phyloP scores from a whole-genome alignment of 2,888 invertebrate species.

The Chorisops tibialis region DNA sequence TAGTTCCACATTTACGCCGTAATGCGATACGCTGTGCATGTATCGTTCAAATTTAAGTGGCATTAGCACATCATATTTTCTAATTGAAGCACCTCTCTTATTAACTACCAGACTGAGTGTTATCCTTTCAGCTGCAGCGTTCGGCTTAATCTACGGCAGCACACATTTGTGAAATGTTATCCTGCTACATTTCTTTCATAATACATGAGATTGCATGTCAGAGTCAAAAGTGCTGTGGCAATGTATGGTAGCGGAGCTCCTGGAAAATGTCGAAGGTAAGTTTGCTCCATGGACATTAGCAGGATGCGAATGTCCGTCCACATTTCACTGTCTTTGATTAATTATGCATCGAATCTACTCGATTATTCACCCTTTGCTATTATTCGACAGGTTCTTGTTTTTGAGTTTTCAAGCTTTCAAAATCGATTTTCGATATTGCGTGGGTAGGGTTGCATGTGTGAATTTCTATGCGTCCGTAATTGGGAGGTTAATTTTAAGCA shows the following conservation, averaged over 20 bases:
- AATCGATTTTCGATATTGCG: too few relatives aligned
- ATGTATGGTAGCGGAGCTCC: background rate
- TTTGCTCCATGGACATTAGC: background rate
- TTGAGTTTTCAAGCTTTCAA: too few relatives aligned
- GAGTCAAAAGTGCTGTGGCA: conserved; percentile 5
- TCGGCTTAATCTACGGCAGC: too few relatives aligned
- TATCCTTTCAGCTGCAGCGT: too few relatives aligned
- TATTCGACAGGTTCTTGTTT: too few relatives aligned
- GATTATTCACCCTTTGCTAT: conserved; percentile 25
- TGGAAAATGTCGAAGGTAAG: too few relatives aligned
- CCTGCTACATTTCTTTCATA: conserved; percentile 5
- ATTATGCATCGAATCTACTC: conserved; percentile 16
- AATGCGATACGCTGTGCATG: too few relatives aligned
- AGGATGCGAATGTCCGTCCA: conserved; percentile 10
- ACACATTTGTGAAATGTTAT: background rate
- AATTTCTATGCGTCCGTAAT: conserved; percentile 18
- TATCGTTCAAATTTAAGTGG: too few relatives aligned
- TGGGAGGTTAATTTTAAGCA: background rate
- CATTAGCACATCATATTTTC: too few relatives aligned
- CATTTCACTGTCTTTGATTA: conserved; percentile 16
- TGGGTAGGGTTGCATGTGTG: conserved; percentile 1
- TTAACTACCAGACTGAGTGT: too few relatives aligned
- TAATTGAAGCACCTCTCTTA: too few relatives aligned
- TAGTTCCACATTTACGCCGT: too few relatives aligned
- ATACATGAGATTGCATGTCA: conserved; percentile 20